phyloP scores from a whole-genome alignment of 2,113 vertebrate species.

The Lepisosteus osseus region DNA sequence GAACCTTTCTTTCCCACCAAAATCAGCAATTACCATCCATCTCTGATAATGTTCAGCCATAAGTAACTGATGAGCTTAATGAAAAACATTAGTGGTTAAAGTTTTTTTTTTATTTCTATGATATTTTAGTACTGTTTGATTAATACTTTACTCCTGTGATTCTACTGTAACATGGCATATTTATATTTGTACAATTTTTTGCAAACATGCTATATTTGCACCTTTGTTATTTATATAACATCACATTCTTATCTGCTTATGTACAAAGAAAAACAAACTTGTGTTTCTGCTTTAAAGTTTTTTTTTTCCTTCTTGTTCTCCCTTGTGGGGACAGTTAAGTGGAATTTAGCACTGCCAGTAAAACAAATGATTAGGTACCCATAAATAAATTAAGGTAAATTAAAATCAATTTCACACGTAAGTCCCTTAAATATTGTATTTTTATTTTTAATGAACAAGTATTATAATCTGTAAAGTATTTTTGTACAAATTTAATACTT shows the following conservation, averaged over 20 bases:
- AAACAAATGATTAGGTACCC: conserved; percentile 58
- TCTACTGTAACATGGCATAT: background rate
- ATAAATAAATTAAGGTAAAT: conserved; percentile 50
- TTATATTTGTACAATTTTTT: background rate
- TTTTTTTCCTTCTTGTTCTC: conserved; percentile 21
- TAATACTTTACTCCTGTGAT: conserved; percentile 12
- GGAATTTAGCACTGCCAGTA: conserved; percentile 82
- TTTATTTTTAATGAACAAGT: conserved; percentile 98
- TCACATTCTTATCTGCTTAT: background rate
- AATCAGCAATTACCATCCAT: too few species aligned
- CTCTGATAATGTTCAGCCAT: conserved; percentile 13
- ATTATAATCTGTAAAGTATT: conserved; percentile 99
- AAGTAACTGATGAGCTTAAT: conserved; percentile 12
- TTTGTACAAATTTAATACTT: conserved; percentile 99
- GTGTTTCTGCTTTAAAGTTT: background rate
- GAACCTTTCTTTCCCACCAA: background rate
- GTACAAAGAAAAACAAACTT: too few species aligned
- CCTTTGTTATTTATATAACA: conserved; percentile 1
- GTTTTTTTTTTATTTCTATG: background rate
- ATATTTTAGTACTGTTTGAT: background rate
- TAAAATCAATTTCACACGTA: conserved; percentile 72
- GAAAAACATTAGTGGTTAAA: background rate
- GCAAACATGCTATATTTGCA: background rate
- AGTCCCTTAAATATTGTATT: conserved; percentile 91
- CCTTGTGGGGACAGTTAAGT: conserved; percentile 28